Base-by-base conservation (phyloP, 2,797 vertebrate species). In the Gadopsis marmoratus region DNA sequence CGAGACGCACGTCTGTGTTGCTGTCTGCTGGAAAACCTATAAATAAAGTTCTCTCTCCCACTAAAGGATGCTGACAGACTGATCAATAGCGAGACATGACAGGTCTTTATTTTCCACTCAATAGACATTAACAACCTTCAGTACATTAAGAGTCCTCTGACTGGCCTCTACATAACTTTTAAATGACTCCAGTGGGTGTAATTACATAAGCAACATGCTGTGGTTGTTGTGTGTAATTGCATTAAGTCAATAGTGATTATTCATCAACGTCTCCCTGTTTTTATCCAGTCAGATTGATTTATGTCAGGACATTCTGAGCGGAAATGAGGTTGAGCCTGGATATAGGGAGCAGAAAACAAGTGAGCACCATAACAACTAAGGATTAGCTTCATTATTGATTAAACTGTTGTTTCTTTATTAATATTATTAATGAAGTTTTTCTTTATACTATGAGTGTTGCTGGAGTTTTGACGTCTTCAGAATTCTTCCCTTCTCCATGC, bases 21-120 rank as follows among this genome's bases (percentile, higher is more conserved):
- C 71, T 63, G 78, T 83, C 78, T 72, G 73, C 62, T 14, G 43
- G 51, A 71, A 64, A 1, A 0, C 43, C 82, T 85, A 80, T 85
- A 83, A 92, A 92, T 92, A 88, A 80, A 21, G 47, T 0, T 0
- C 3, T 23, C 51, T 69, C 65, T 53, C 43, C 48, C 67, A 2
- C 73, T 3, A 16, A 76, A 76, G 35, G 53, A 77, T 47, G 70
- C 66, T 53, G 76, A 86, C 77, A 2, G 54, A 69, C 12, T 1
- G 47, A 88, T 91, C 85, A 43, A 89, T 91, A 81, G 2, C 19
- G 7, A 45, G 73, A 75, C 60, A 45, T 41, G 39, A 71, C 72
- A 78, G 75, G 56, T 76, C 74, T 84, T 88, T 67, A 69, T 1
- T 89, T 84, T 78, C 76, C 71, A 74, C 71, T 82, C 84, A 26